Conservation (phyloP, 2,113 vertebrate species). For the Thinocorus orbignyianus region DNA sequence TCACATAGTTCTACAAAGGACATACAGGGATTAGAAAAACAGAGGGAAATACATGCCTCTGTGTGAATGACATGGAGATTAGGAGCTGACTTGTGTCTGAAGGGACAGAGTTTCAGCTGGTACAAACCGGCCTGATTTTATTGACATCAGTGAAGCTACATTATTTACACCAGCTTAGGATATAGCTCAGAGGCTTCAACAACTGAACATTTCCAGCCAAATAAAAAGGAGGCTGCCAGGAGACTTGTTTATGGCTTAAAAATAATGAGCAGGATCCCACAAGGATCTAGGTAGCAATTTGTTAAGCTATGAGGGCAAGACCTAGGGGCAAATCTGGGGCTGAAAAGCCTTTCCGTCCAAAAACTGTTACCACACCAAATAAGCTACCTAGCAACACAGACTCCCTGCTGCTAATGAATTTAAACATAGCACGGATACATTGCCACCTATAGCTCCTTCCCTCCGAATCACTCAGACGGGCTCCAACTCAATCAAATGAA, state of each 20-base stretch:
- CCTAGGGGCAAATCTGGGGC: background rate
- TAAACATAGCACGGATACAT: conserved; percentile 12
- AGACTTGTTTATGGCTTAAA: background rate
- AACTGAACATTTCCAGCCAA: background rate
- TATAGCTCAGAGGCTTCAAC: background rate
- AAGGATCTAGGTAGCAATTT: background rate
- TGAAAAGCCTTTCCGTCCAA: conserved; percentile 2
- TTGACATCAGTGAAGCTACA: background rate
- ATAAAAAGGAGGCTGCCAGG: background rate
- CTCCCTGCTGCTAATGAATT: conserved; percentile 38
- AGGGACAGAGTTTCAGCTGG: background rate
- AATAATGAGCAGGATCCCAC: background rate
- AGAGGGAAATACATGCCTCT: background rate
- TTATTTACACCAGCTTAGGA: conserved; percentile 43
- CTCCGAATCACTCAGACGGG: background rate
- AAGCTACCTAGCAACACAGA: conserved; percentile 46
- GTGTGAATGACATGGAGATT: conserved; percentile 29
- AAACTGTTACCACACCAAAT: conserved; percentile 3
- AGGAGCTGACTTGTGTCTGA: background rate
- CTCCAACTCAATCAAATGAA: background rate
- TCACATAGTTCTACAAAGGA: background rate
- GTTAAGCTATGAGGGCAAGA: conserved; percentile 11
- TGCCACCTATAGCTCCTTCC: conserved; percentile 6
- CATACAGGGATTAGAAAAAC: background rate
- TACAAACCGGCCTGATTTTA: background rate